These are phyloP conservation scores for Labeo catla DNA, from an alignment of 2,113 vertebrate species.

Conservation along the genomic window DNA sequence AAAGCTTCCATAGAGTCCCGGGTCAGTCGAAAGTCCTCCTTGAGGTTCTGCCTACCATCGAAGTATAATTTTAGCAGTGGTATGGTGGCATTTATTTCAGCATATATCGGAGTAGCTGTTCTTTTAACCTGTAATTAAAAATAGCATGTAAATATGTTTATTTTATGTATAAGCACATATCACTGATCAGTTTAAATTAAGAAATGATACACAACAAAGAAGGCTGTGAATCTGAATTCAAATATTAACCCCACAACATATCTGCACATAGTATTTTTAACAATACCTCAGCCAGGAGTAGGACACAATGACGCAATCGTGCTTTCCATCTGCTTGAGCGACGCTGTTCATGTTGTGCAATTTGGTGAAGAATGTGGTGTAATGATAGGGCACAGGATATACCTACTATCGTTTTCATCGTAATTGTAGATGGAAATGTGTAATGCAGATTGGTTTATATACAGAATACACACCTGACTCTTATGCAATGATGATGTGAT, in stretches of 20 bases:
- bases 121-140: conserved; percentile 10
- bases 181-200: not conserved
- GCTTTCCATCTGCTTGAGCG: not conserved
- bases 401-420: not conserved
- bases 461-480: too few species aligned
- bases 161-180: not conserved
- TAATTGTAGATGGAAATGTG: not conserved
- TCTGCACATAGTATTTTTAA: not conserved
- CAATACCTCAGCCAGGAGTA: not conserved
- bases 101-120: not conserved
- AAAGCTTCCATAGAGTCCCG: not conserved
- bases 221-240: not conserved
- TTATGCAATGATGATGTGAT: too few species aligned
- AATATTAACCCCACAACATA: not conserved
- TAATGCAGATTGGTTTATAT: too few species aligned
- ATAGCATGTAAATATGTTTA: not conserved
- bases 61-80: not conserved
- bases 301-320: not conserved
- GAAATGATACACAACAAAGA: not conserved
- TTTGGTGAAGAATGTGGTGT: not conserved
- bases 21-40: not conserved
- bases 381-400: not conserved
- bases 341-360: not conserved
- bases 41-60: not conserved
- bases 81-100: not conserved